phyloP scores from a whole-genome alignment of 2,888 invertebrate species.

The Macrosiphum euphorbiae region DNA sequence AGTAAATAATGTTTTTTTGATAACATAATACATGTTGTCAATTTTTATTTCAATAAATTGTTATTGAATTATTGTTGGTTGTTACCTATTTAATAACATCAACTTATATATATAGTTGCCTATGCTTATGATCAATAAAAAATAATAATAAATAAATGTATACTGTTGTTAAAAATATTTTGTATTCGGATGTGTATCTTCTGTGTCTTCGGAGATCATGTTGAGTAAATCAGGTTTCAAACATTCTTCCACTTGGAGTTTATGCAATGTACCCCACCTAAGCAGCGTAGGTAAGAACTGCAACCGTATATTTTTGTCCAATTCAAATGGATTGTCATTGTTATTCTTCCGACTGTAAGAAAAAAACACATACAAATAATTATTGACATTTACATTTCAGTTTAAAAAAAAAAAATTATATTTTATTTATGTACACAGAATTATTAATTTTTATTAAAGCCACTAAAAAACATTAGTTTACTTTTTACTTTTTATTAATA shows the following conservation, averaged over 20 bases:
- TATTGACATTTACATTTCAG: background rate
- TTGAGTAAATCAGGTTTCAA: conserved; percentile 80
- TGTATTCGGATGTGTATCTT: conserved; percentile 69
- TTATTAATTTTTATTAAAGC: background rate
- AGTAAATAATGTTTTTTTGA: too few relatives aligned
- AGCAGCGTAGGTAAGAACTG: conserved; percentile 87
- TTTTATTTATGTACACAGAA: background rate
- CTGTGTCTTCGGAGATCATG: conserved; percentile 84
- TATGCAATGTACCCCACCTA: conserved; percentile 83
- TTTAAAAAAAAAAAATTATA: background rate
- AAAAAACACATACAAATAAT: background rate
- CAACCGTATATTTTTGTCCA: conserved; percentile 79
- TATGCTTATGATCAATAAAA: too few relatives aligned
- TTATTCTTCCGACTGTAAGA: conserved; percentile 82
- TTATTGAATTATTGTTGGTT: too few relatives aligned
- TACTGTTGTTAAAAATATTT: background rate
- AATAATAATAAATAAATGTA: background rate
- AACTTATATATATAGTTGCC: too few relatives aligned
- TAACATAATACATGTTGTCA: too few relatives aligned
- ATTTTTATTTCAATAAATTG: too few relatives aligned
- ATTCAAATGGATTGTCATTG: conserved; percentile 83
- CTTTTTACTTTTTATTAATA: too few relatives aligned
- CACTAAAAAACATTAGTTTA: too few relatives aligned
- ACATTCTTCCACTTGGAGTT: conserved; percentile 84
- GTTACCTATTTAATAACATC: too few relatives aligned